Evolutionary conservation across 2,888 invertebrate species (phyloP).

Genomic region (Mesoligia furuncula): DNA sequence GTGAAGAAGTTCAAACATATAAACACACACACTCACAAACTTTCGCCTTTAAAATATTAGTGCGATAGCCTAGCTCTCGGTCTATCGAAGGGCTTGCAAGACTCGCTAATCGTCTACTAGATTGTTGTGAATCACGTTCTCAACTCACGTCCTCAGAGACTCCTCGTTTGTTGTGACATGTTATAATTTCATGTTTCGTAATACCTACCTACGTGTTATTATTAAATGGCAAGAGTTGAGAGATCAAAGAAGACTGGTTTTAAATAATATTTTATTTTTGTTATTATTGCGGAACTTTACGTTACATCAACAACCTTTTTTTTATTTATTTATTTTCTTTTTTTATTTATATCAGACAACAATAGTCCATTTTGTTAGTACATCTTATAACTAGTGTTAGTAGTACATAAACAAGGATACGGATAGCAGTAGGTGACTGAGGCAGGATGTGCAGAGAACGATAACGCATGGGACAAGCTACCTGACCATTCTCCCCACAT

Average conservation of each 20-base stretch:
- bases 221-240: constrained; percentile 35
- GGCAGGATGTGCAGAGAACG: too few species aligned
- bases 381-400: too few species aligned
- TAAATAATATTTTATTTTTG: background rate
- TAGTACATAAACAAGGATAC: too few species aligned
- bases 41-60: too few species aligned
- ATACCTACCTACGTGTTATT: constrained; percentile 21
- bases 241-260: constrained; percentile 19
- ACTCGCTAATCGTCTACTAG: constrained; percentile 67
- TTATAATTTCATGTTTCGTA: constrained; percentile 62
- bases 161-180: constrained; percentile 71
- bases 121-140: constrained; percentile 72
- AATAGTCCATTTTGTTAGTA: too few species aligned
- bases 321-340: too few species aligned
- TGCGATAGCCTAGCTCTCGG: constrained; percentile 50
- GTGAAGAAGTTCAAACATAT: too few species aligned
- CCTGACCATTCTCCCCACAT: too few species aligned
- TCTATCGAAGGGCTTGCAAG: constrained; percentile 46
- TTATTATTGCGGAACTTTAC: background rate
- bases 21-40: too few species aligned
- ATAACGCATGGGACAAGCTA: too few species aligned
- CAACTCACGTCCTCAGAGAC: constrained; percentile 72
- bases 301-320: background rate
- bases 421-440: too few species aligned
- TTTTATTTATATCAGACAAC: too few species aligned